phyloP scores from a whole-genome alignment of 2,888 invertebrate genomes.

The Pachymerium ferrugineum region DNA sequence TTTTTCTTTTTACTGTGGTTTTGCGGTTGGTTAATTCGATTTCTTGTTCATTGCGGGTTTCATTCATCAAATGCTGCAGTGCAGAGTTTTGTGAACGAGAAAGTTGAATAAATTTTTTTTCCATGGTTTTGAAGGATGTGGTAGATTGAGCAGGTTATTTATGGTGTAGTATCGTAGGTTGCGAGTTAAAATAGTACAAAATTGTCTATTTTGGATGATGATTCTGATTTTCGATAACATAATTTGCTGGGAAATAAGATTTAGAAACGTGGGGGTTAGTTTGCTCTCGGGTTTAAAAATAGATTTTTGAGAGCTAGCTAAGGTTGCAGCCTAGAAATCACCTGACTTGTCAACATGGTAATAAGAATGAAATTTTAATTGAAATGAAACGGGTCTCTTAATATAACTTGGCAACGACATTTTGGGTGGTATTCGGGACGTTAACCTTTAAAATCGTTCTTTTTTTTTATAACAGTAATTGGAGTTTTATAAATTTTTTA shows the following conservation, averaged over 20 bases:
- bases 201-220: too few species aligned
- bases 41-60: too few species aligned
- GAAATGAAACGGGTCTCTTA: neutral
- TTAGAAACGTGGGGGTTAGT: neutral
- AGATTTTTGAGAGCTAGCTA: constrained; percentile 15
- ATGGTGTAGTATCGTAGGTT: too few species aligned
- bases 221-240: neutral
- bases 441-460: neutral
- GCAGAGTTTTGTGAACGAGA: too few species aligned
- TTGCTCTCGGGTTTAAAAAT: neutral
- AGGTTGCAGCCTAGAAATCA: constrained; percentile 13
- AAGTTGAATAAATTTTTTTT: too few species aligned
- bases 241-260: neutral
- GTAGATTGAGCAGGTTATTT: too few species aligned
- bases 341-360: neutral
- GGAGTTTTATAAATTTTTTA: constrained; percentile 39
- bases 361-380: neutral
- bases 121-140: too few species aligned
- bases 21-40: too few species aligned
- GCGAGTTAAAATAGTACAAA: too few species aligned
- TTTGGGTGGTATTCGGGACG: neutral
- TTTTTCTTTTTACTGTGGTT: too few species aligned
- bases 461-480: constrained; percentile 7
- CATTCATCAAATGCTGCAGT: too few species aligned
- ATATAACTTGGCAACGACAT: too few species aligned